These are phyloP conservation scores for Butorides virescens DNA, from an alignment of 2,113 vertebrate species.

Conservation along the genomic window DNA sequence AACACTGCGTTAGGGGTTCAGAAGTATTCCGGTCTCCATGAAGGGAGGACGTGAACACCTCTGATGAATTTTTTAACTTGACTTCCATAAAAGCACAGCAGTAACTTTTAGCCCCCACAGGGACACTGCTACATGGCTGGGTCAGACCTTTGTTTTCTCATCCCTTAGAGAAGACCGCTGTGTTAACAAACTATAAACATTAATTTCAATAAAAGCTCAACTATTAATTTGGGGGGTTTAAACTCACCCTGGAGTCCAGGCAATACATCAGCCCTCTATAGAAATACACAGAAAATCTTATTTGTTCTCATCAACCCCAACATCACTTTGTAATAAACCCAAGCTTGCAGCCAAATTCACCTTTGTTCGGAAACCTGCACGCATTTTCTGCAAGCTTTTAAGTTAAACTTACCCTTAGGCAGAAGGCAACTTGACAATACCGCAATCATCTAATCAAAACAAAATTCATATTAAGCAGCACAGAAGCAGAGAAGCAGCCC, in stretches of 20 bases:
- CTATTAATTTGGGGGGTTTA: neutral
- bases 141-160: neutral
- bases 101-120: neutral
- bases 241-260: neutral
- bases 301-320: neutral
- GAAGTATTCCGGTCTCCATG: neutral
- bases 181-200: neutral
- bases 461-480: neutral
- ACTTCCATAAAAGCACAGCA: neutral
- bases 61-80: neutral
- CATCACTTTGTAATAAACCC: neutral
- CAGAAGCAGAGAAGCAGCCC: neutral
- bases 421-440: neutral
- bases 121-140: neutral
- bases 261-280: neutral
- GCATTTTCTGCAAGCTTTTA: neutral
- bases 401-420: neutral
- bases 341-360: neutral
- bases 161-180: neutral
- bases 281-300: neutral
- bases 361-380: neutral
- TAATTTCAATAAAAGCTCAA: neutral
- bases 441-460: neutral
- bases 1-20: neutral
- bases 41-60: neutral